These are phyloP conservation scores for Astropecten irregularis DNA, from an alignment of 53 echinoderm and acorn worm species.

Conservation along the genomic window DNA sequence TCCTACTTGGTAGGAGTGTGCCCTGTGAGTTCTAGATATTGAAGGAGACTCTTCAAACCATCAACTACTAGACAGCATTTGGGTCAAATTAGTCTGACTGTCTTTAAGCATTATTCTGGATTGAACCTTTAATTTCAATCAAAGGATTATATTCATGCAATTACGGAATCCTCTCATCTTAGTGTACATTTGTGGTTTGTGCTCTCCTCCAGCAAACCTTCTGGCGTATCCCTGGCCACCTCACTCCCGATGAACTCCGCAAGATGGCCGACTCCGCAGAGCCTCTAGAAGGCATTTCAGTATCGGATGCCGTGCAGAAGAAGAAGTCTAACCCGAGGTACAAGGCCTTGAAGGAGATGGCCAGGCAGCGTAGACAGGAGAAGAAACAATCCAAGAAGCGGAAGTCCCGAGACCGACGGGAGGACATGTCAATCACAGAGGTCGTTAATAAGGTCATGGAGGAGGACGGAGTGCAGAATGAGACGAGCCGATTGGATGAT, in stretches of 20 bases:
- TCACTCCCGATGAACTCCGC: conserved; percentile 56
- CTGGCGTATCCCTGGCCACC: conserved; percentile 82
- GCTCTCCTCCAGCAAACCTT: conserved; percentile 81
- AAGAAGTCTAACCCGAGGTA: conserved; percentile 73
- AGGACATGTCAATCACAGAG: conserved; percentile 19
- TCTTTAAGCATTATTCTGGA: too few species aligned
- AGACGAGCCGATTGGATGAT: not conserved
- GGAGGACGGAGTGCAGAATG: conserved; percentile 11
- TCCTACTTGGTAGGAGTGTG: too few species aligned
- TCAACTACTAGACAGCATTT: too few species aligned
- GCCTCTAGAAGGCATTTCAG: conserved; percentile 55
- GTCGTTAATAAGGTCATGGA: conserved; percentile 33
- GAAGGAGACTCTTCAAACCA: too few species aligned
- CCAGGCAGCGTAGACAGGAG: conserved; percentile 57
- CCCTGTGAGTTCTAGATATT: too few species aligned
- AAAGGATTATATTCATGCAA: too few species aligned
- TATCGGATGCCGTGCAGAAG: conserved; percentile 25
- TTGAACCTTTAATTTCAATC: too few species aligned
- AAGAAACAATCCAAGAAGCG: conserved; percentile 23
- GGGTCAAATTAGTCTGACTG: too few species aligned
- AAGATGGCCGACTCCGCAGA: conserved; percentile 70
- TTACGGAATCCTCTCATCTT: too few species aligned
- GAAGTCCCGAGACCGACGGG: conserved; percentile 18
- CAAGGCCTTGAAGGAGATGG: conserved; percentile 75
- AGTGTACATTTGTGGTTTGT: too few species aligned